These are phyloP conservation scores for Leptestheria dahalacensis DNA, from an alignment of 1,140 invertebrate species.

Conservation along the genomic window DNA sequence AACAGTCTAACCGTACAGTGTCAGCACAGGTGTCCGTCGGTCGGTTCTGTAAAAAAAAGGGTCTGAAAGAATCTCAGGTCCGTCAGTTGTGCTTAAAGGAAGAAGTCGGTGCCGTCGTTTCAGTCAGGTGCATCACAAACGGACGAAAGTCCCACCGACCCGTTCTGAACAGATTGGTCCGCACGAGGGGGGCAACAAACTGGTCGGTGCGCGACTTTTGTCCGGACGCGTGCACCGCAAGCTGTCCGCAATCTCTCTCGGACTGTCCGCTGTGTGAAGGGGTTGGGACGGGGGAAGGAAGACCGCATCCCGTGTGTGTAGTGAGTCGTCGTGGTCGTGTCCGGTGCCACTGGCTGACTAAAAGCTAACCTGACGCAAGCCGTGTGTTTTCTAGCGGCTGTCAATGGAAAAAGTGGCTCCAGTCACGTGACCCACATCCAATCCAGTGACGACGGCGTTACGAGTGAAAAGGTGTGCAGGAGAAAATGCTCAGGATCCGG, in stretches of 20 bases:
- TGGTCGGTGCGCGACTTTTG: background rate
- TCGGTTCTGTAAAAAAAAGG: no score
- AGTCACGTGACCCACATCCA: background rate
- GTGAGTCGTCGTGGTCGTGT: background rate
- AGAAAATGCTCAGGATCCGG: background rate
- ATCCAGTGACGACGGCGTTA: background rate
- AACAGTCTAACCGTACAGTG: no score
- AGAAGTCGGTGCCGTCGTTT: no score
- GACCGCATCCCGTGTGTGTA: no score
- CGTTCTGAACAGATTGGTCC: background rate
- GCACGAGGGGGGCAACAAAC: background rate
- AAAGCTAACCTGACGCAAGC: background rate
- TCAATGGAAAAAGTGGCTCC: background rate
- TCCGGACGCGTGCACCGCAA: background rate
- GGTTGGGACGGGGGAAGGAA: no score
- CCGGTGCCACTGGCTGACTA: background rate
- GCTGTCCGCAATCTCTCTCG: background rate
- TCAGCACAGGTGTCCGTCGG: no score
- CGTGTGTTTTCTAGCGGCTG: background rate
- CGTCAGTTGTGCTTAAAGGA: no score
- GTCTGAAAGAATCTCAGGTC: no score
- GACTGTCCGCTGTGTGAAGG: no score
- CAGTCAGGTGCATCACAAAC: constrained; percentile 10
- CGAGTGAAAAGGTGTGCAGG: background rate
- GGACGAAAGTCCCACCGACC: constrained; percentile 14